Conservation (phyloP, 2,113 vertebrate species). For the Macquaria ambigua region DNA sequence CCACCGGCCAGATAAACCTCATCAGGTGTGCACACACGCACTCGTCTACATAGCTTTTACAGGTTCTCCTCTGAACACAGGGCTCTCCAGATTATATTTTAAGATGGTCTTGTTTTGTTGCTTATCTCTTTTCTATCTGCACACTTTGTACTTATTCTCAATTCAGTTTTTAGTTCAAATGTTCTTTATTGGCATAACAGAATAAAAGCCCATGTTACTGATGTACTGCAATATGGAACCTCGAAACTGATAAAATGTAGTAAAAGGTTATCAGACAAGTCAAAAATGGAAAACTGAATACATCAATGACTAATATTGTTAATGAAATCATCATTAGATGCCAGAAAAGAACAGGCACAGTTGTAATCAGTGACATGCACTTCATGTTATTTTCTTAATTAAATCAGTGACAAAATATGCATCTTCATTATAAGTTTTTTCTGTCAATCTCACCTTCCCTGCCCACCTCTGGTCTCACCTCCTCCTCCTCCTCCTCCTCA, state of each 20-base stretch:
- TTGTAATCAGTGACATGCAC: background rate
- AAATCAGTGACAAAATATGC: background rate
- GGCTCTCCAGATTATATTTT: background rate
- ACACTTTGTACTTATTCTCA: background rate
- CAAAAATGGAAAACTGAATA: background rate
- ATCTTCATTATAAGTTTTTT: background rate
- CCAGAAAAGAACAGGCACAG: background rate
- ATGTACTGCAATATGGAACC: too few relatives aligned
- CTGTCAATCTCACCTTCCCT: background rate
- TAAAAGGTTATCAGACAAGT: background rate
- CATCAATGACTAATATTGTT: background rate
- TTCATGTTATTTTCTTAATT: background rate
- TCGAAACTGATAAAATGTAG: too few relatives aligned
- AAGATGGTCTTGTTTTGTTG: background rate
- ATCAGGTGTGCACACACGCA: constrained; percentile 88
- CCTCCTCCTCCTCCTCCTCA: constrained; percentile 53
- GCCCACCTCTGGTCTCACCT: background rate
- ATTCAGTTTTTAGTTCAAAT: background rate
- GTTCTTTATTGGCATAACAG: background rate
- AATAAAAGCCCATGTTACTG: background rate
- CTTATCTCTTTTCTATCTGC: background rate
- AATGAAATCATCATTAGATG: background rate
- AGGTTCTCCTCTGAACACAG: background rate
- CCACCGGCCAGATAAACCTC: constrained; percentile 92
- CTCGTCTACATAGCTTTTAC: background rate